Evolutionary conservation across 2,888 invertebrate species (phyloP), one percentile per base, ranked within the genome.

Genomic region (Lamellibrachia columna): DNA sequence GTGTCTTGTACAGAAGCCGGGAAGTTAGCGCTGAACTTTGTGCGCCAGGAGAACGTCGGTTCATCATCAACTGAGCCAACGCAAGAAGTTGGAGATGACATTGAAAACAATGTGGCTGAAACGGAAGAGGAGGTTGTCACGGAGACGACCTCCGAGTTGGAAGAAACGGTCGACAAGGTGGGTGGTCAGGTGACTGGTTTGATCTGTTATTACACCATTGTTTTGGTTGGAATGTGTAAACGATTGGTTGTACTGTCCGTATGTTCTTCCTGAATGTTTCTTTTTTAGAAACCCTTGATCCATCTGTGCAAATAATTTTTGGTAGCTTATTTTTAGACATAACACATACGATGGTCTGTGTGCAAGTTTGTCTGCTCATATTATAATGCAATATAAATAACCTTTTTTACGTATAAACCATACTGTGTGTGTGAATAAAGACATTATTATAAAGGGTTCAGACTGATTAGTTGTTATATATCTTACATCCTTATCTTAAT

Each of bases 1-100:
- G 75, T 11, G 75, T 90, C 28, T 55, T 91, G 94, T 94, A 15
- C 95, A 96, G 97, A 97, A 94, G 97, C 97, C 55, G 97, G 97
- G 55, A 97, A 96, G 93, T 95, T 97, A 92, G 97, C 96, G 6
- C 94, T 97, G 92, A 96, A 96, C 93, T 91, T 93, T 92, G 95
- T 96, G 15, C 96, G 96, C 92, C 95, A 96, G 92, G 92, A 93
- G 58, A n/a, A 90, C 4, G 91, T 75, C 9, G 55, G 55, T 55
- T 1, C 7, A 55, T 9, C 3, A 3, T 55, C 55, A 55, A 9
- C 9, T 11, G 75, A 75, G 75, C 75, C 15, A n/a, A 75, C 58
- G 75, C 28, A 90, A 75, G 93, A 55, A 11, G 22, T 90, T 15
- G 91, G 40, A 28, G 90, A n/a, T 90, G 93, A n/a, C 28, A 52